Conservation (phyloP, 2,888 invertebrate species). For the Uloborus plumipes region DNA sequence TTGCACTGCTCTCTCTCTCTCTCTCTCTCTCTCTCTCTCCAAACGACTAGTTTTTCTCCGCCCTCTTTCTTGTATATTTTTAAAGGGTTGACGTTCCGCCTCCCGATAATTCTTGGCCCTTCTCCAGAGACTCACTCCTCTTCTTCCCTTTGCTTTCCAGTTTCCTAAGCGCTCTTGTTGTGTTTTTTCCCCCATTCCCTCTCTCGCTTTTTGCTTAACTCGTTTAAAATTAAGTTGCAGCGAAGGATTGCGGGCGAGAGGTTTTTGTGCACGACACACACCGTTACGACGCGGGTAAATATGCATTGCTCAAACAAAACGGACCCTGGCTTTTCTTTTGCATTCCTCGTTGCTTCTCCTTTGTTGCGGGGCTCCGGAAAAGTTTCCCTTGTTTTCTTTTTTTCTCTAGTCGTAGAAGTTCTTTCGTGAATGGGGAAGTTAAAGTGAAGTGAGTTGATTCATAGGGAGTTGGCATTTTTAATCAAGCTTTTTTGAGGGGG, state of each 20-base stretch:
- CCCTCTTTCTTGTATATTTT: not conserved
- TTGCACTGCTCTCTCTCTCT: too few relatives aligned
- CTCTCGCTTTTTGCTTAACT: not conserved
- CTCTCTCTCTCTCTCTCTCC: too few relatives aligned
- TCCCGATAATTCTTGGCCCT: conserved; percentile 51
- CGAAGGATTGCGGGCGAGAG: not conserved
- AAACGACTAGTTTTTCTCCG: conserved; percentile 13
- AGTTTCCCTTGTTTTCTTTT: too few relatives aligned
- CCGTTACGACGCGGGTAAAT: conserved; percentile 47
- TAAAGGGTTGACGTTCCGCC: conserved; percentile 26
- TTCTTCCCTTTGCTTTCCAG: not conserved
- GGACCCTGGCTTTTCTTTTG: conserved; percentile 1
- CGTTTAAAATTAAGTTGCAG: conserved; percentile 5
- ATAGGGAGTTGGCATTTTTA: too few relatives aligned
- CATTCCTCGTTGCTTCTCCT: too few relatives aligned
- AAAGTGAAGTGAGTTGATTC: too few relatives aligned
- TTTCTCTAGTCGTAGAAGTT: too few relatives aligned
- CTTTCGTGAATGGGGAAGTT: too few relatives aligned
- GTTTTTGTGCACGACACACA: conserved; percentile 2
- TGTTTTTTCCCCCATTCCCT: not conserved
- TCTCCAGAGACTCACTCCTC: conserved; percentile 52
- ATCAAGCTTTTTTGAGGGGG: too few relatives aligned
- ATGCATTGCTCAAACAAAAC: conserved; percentile 56
- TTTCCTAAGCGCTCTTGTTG: not conserved
- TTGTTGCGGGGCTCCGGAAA: too few relatives aligned